Conservation (phyloP, 2,888 invertebrate genomes). For the Halictus quadricinctus region DNA sequence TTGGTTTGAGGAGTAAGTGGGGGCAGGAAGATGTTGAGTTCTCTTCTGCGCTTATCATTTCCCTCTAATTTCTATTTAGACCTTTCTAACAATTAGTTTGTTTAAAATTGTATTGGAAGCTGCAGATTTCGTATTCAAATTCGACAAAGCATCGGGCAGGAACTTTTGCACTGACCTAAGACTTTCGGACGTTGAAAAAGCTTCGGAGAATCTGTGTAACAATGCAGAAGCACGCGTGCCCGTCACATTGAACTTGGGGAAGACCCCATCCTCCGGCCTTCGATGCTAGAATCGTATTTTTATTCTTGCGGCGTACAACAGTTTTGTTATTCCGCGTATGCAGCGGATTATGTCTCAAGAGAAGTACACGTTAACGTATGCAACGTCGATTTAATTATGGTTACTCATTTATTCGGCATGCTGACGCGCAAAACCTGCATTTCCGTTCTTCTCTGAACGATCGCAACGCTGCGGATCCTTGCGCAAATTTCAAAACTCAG, state of each 20-base stretch:
- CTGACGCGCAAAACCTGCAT: constrained; percentile 18
- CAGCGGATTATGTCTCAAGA: constrained; percentile 34
- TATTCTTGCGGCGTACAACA: constrained; percentile 44
- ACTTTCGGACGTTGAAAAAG: neutral
- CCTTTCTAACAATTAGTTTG: neutral
- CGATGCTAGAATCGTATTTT: constrained; percentile 23
- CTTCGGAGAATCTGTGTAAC: neutral
- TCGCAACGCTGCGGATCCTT: neutral
- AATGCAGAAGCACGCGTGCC: neutral
- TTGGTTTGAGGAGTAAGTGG: neutral
- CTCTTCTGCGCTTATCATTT: neutral
- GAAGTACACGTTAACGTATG: constrained; percentile 23
- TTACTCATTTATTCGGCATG: constrained; percentile 39
- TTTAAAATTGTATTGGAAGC: neutral
- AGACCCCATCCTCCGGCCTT: constrained; percentile 24
- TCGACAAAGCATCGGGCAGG: no score
- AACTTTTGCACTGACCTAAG: neutral
- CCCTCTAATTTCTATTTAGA: neutral
- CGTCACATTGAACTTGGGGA: constrained; percentile 58
- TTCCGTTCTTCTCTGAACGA: neutral
- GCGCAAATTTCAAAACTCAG: neutral
- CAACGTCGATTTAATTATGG: constrained; percentile 42
- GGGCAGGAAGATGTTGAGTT: neutral
- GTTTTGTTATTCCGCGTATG: constrained; percentile 50
- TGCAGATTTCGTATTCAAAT: neutral